A percentile compares a stretch with the other conserved stretches of the same genome.
phyloP scores from a whole-genome alignment of 64 coral and sea anemone species.

The Platygyra sinensis region DNA sequence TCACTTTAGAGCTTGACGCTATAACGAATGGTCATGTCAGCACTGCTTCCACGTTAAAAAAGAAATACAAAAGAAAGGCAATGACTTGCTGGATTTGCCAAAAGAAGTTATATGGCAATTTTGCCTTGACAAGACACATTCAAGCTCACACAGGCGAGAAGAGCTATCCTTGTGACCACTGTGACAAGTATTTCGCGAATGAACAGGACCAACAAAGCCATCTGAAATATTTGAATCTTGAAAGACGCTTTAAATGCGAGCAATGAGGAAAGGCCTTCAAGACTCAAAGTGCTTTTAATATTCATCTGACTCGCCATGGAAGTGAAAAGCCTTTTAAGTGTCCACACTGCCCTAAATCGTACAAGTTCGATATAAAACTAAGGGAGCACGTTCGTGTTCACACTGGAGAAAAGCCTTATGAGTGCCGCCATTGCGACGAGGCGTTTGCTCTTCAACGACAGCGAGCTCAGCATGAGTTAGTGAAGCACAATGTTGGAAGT shows the following conservation, averaged over 20 bases:
- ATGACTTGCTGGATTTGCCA: background rate
- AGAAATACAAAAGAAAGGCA: background rate
- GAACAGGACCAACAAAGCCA: background rate
- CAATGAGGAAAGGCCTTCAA: slow-evolving; percentile 26
- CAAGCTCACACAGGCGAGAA: background rate
- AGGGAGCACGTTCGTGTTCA: background rate
- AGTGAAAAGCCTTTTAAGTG: slow-evolving; percentile 20
- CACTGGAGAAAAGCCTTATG: slow-evolving; percentile 17
- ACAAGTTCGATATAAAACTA: background rate
- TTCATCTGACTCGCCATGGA: background rate
- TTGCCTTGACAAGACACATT: background rate
- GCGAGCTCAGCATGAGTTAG: background rate
- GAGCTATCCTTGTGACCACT: background rate
- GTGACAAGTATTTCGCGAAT: slow-evolving; percentile 14
- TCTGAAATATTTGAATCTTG: background rate
- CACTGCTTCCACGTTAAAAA: background rate
- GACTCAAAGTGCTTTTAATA: background rate
- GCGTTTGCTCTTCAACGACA: background rate
- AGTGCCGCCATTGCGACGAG: background rate
- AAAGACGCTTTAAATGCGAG: slow-evolving; percentile 28
- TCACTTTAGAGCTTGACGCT: background rate
- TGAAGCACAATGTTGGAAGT: background rate
- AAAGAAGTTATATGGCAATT: background rate
- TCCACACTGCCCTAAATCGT: slow-evolving; percentile 10
- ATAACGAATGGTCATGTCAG: background rate